These are phyloP conservation scores for Mionectes olivaceus DNA, from an alignment of 2,797 vertebrate species.

Conservation along the genomic window DNA sequence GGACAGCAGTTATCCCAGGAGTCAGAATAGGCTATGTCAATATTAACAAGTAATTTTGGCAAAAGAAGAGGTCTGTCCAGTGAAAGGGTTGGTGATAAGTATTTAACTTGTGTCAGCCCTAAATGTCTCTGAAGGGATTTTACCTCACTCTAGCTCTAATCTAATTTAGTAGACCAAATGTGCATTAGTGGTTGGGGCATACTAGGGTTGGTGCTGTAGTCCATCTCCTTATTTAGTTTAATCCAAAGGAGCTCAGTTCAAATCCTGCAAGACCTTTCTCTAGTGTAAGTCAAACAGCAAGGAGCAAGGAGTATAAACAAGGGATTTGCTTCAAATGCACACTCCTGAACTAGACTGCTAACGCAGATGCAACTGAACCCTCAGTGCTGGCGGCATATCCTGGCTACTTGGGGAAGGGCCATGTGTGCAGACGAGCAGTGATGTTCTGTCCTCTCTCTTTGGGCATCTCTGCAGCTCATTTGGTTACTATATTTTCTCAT, in stretches of 20 bases:
- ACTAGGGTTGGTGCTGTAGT: not conserved
- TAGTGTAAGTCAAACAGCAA: not conserved
- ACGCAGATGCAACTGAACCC: accelerated
- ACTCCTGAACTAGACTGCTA: not conserved
- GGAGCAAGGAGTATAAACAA: not conserved
- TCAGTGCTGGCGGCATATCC: not conserved
- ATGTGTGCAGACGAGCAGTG: not conserved
- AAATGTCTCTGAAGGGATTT: not conserved
- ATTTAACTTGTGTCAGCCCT: not conserved
- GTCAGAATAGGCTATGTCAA: not conserved
- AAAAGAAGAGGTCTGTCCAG: not conserved
- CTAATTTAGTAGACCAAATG: not conserved
- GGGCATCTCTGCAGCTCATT: not conserved
- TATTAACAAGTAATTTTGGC: not conserved
- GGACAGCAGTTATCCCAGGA: not conserved
- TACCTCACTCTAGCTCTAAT: not conserved
- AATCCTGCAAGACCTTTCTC: not conserved
- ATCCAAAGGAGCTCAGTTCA: not conserved
- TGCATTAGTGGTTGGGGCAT: not conserved
- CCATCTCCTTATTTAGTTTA: not conserved
- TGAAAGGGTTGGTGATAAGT: not conserved
- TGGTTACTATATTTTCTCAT: not conserved
- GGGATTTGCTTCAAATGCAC: not conserved
- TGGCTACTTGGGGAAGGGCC: not conserved
- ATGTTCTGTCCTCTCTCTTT: not conserved